These are phyloP conservation scores for Sebastes trivittatus DNA, from an alignment of 2,797 vertebrate species.

Conservation along the genomic window DNA sequence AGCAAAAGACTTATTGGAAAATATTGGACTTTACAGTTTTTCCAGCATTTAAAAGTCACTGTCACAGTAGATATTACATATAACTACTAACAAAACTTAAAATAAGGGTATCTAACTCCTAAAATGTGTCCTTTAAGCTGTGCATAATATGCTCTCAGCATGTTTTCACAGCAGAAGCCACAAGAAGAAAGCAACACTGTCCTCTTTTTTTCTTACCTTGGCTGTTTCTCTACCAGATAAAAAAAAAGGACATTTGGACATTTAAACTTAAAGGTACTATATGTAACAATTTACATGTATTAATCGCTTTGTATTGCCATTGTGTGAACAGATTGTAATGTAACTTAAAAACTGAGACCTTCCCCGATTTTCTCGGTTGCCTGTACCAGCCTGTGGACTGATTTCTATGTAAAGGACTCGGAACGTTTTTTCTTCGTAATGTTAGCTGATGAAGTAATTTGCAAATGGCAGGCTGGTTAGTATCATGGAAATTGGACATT, in stretches of 20 bases:
- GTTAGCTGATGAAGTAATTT: too few species aligned
- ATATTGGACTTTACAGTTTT: not conserved
- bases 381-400: too few species aligned
- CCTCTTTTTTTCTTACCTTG: not conserved
- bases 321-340: too few species aligned
- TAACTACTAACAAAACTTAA: not conserved
- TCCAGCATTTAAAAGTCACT: not conserved
- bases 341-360: too few species aligned
- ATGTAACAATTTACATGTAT: too few species aligned
- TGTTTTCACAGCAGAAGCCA: not conserved
- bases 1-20: not conserved
- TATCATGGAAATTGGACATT: too few species aligned
- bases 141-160: not conserved
- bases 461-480: too few species aligned
- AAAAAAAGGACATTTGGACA: constrained; percentile 10
- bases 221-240: not conserved
- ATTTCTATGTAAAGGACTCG: too few species aligned
- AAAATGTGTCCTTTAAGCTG: not conserved
- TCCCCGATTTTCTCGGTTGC: too few species aligned
- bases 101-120: not conserved
- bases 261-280: too few species aligned
- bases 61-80: not conserved
- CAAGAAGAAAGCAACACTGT: not conserved
- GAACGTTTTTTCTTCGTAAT: too few species aligned
- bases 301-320: too few species aligned